phyloP scores from a whole-genome alignment of 1,140 invertebrate species.

The Scaptomyza montana region DNA sequence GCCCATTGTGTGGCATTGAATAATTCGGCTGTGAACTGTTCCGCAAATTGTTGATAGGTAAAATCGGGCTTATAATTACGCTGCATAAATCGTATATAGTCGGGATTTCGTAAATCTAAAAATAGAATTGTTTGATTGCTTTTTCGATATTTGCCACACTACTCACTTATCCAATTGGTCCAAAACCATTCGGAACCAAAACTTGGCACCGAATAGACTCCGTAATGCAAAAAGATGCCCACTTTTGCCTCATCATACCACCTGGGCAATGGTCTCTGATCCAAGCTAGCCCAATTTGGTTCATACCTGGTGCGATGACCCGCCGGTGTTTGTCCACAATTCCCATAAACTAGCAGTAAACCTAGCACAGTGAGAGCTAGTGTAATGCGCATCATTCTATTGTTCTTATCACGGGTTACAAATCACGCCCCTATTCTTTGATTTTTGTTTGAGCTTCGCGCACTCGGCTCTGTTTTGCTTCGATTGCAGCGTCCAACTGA shows the following conservation, averaged over 20 bases:
- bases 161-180: slow-evolving; percentile 89
- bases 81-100: slow-evolving; percentile 88
- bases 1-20: slow-evolving; percentile 92
- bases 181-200: slow-evolving; percentile 95
- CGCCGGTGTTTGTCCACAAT: slow-evolving; percentile 25
- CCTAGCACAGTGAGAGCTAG: slow-evolving; percentile 1
- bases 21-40: slow-evolving; percentile 92
- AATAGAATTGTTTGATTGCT: not conserved
- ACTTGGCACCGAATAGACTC: slow-evolving; percentile 95
- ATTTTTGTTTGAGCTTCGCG: not conserved
- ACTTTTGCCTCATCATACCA: slow-evolving; percentile 97
- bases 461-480: slow-evolving; percentile 12
- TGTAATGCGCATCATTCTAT: not conserved
- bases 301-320: slow-evolving; percentile 84
- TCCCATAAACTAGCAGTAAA: not conserved
- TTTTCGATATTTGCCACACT: not conserved
- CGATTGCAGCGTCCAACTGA: slow-evolving; percentile 22
- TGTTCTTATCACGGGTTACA: not conserved
- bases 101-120: slow-evolving; percentile 56
- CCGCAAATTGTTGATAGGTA: slow-evolving; percentile 94
- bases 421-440: not conserved
- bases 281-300: slow-evolving; percentile 93
- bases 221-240: slow-evolving; percentile 97
- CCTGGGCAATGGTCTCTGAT: slow-evolving; percentile 90
- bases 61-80: slow-evolving; percentile 91